Evolutionary conservation across 2,113 vertebrate genomes (phyloP).

Genomic region (Upupa epops): DNA sequence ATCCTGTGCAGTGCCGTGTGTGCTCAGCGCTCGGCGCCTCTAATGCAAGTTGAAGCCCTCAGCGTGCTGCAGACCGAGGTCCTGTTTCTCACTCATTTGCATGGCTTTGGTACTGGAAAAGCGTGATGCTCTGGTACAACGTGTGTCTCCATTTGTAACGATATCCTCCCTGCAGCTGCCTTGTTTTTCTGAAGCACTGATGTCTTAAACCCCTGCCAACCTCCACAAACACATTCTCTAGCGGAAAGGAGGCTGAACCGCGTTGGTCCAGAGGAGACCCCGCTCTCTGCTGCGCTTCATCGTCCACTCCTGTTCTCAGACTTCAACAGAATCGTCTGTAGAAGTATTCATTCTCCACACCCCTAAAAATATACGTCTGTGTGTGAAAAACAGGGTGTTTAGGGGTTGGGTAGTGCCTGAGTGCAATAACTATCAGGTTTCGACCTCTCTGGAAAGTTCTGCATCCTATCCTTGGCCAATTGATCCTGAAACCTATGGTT

Average conservation of each 20-base stretch:
- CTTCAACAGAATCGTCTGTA: neutral
- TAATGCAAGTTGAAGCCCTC: neutral
- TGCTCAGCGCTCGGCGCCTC: neutral
- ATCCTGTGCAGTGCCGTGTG: neutral
- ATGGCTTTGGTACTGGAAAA: conserved; percentile 69
- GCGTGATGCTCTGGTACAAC: conserved; percentile 70
- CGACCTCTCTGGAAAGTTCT: conserved; percentile 62
- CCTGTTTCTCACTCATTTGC: conserved; percentile 43
- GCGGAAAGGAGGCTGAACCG: conserved; percentile 60
- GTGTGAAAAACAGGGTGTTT: neutral
- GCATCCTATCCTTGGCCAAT: conserved; percentile 61
- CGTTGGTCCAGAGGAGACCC: conserved; percentile 36
- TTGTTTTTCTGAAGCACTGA: conserved; percentile 72
- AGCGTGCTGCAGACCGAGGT: neutral
- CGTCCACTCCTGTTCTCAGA: conserved; percentile 53
- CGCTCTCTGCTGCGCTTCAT: conserved; percentile 26
- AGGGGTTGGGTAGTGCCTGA: conserved; percentile 39
- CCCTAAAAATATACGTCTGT: neutral
- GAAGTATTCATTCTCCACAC: too few species aligned
- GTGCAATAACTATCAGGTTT: conserved; percentile 61
- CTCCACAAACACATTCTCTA: conserved; percentile 73
- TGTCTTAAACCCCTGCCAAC: conserved; percentile 70
- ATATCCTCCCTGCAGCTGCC: conserved; percentile 74
- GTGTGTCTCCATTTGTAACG: conserved; percentile 76
- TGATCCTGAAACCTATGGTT: conserved; percentile 77